These are phyloP conservation scores for Drosophila guanche DNA, from an alignment of 1,140 invertebrate genomes.

Conservation along the genomic window DNA sequence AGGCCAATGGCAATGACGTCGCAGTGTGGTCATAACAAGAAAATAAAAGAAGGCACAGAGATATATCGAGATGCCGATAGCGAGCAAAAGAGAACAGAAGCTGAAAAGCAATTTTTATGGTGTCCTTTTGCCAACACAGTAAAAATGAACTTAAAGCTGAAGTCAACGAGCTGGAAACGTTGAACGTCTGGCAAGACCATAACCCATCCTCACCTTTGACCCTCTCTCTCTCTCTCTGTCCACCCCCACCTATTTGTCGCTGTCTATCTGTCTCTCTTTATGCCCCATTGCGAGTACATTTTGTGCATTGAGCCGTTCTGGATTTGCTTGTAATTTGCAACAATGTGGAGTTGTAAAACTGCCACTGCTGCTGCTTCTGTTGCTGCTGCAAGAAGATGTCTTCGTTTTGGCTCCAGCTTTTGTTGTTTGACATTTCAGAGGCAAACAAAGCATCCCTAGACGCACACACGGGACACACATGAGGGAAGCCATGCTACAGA, in stretches of 20 bases:
- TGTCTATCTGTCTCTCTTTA: neutral
- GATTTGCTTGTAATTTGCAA: conserved; percentile 76
- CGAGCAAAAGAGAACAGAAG: conserved; percentile 4
- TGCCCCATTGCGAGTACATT: neutral
- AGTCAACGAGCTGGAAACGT: conserved; percentile 71
- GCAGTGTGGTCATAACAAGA: conserved; percentile 11
- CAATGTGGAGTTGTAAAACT: conserved; percentile 55
- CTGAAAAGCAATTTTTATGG: conserved; percentile 62
- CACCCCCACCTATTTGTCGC: conserved; percentile 4
- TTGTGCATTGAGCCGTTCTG: conserved; percentile 72
- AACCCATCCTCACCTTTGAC: conserved; percentile 35
- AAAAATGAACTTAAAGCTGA: conserved; percentile 71
- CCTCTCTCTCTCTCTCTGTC: too few species aligned
- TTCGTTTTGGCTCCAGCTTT: conserved; percentile 23
- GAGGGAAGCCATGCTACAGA: neutral
- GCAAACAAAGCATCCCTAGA: conserved; percentile 61
- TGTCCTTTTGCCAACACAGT: conserved; percentile 43
- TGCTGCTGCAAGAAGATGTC: conserved; percentile 35
- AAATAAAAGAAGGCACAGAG: conserved; percentile 3
- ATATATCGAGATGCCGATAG: neutral
- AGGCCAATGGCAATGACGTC: conserved; percentile 52
- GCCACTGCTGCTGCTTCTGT: conserved; percentile 28
- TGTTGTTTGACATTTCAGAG: conserved; percentile 69
- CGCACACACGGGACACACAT: conserved; percentile 1
- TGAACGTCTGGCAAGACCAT: conserved; percentile 59